Evolutionary conservation across 2,113 vertebrate genomes (phyloP), one percentile per base, ranked within the genome.

Genomic region (Acinonyx jubatus): DNA sequence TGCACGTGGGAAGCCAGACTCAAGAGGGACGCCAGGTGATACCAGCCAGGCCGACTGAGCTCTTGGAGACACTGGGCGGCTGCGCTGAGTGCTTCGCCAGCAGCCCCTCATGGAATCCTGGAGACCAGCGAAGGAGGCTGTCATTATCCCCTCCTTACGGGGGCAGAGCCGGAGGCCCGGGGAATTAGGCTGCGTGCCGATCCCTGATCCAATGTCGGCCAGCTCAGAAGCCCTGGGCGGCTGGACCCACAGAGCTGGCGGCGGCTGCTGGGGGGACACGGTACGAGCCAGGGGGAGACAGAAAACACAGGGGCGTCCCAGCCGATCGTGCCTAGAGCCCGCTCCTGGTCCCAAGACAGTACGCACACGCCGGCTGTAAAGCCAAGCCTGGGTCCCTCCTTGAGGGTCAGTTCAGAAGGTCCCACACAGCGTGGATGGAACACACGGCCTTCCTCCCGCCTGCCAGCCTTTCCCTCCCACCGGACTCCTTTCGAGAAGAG

Each of bases 151-250:
- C 4, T 5, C 19, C 29, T 12, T 3, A 14, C 29, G 63, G 89
- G 16, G 0, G 0, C 63, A 81, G 19, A 25, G 1, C 25, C 9
- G 4, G 78, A 87, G 52, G 18, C 78, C n/a, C 48, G 0, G 33
- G 73, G 84, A 83, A 13, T 8, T 7, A 0, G 13, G n/a, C 73
- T 80, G 1, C 80, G 33, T 79, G 63, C 61, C 25, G 13, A 80
- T 8, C 14, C 83, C n/a, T 41, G 38, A 8, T 0, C 1, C 2
- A 16, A 80, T 0, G 21, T 1, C 55, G 36, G 23, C 14, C 45
- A 55, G 61, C 61, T 18, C 4, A 71, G 83, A 25, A 19, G 10
- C 2, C 7, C 6, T 11, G 73, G 38, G 2, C 0, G 10, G 48
- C 52, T 7, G 25, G 66, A 10, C 38, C 41, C 45, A 19, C 18